Conservation (phyloP, 2,797 vertebrate species). For the Chloroceryle inda region DNA sequence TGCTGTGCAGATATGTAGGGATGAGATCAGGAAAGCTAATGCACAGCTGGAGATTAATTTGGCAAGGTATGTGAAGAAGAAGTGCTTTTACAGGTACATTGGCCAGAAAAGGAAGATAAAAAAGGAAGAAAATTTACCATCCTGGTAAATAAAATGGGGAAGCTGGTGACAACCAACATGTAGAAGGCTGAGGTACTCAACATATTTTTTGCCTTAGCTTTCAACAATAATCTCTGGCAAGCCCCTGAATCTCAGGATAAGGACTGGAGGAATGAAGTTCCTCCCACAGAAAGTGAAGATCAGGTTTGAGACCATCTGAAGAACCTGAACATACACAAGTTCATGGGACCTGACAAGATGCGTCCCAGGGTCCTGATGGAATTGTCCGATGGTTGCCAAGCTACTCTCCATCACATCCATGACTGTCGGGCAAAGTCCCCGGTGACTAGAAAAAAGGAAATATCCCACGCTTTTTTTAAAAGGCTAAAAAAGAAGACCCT, state of each 20-base stretch:
- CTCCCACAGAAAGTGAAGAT: background rate
- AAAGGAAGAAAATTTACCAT: background rate
- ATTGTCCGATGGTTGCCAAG: background rate
- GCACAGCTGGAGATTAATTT: background rate
- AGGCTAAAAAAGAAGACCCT: background rate
- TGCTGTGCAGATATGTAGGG: background rate
- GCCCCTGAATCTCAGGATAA: background rate
- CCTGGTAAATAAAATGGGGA: background rate
- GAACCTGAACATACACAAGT: background rate
- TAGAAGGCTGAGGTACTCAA: background rate
- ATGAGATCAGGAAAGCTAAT: background rate
- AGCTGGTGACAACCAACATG: background rate
- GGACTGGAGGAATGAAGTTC: background rate
- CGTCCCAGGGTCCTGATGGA: background rate
- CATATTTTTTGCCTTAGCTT: background rate
- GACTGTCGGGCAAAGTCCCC: background rate
- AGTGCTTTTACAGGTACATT: fast-evolving
- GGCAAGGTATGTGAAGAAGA: background rate
- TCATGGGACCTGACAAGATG: background rate
- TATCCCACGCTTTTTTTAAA: background rate
- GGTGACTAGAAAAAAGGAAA: background rate
- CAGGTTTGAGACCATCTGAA: background rate
- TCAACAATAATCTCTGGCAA: background rate
- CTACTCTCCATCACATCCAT: background rate
- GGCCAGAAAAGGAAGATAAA: background rate